Conservation (phyloP, 2,888 invertebrate genomes). For the Lasioglossum figueresi region DNA sequence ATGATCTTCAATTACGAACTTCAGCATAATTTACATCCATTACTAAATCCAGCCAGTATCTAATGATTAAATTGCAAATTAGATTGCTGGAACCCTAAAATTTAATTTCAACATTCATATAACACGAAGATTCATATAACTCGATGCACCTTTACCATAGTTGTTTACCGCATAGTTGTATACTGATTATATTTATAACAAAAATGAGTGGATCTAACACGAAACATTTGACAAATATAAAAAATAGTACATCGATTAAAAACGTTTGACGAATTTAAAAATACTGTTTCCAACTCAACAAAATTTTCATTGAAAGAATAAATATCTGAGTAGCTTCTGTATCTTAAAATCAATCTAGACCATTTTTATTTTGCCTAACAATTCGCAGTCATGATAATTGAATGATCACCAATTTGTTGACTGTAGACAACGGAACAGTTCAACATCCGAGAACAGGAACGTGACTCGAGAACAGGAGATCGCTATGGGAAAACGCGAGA, state of each 20-base stretch:
- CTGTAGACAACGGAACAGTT: background rate
- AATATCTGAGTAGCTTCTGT: background rate
- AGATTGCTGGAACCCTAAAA: no score
- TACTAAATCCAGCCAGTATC: no score
- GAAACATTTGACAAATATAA: background rate
- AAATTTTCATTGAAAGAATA: background rate
- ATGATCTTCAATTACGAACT: no score
- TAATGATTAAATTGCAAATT: no score
- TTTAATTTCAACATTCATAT: no score
- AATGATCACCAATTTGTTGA: background rate
- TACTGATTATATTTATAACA: background rate
- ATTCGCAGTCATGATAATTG: conserved; percentile 21
- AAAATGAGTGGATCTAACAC: background rate
- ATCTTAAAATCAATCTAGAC: background rate
- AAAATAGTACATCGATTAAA: background rate
- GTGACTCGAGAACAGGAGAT: background rate
- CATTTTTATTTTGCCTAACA: background rate
- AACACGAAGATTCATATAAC: no score
- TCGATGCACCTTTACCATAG: no score
- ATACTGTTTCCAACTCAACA: background rate
- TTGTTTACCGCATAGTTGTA: no score
- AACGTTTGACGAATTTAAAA: background rate
- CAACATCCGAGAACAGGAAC: background rate
- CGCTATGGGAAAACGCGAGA: background rate
- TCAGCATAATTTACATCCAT: no score